A percentile compares a stretch with the other conserved stretches of the same genome.
Conservation (phyloP, 2,888 invertebrate species). For the Acheta domesticus region DNA sequence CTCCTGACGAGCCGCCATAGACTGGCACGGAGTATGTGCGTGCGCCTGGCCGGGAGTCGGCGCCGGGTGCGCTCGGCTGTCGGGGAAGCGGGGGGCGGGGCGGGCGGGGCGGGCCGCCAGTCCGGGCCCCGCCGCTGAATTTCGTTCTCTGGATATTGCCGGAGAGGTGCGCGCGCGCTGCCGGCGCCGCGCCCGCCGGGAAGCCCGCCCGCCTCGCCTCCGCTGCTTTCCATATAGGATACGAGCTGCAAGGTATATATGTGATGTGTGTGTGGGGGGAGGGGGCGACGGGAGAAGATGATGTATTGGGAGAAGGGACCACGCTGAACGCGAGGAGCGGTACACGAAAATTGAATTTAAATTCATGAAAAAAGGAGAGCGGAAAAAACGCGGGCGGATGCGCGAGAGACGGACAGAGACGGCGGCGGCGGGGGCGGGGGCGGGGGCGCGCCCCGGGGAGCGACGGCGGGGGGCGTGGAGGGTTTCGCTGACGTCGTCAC, state of each 20-base stretch:
- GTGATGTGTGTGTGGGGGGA: constrained; percentile 26
- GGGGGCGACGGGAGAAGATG: constrained; percentile 29
- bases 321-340: constrained; percentile 27
- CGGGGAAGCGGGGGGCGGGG: no score
- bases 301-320: constrained; percentile 35
- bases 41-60: no score
- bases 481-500: constrained; percentile 3
- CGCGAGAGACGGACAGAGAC: neutral
- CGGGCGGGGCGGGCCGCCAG: no score
- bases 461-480: neutral
- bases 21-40: no score
- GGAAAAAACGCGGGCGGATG: neutral
- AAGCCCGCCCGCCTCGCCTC: neutral
- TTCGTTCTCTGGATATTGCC: constrained; percentile 25
- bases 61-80: no score
- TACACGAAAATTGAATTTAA: constrained; percentile 38
- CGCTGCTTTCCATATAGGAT: constrained; percentile 26
- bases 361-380: constrained; percentile 34
- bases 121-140: neutral
- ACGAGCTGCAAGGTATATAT: constrained; percentile 22
- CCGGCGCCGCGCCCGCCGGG: neutral
- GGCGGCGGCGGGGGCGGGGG: constrained; percentile 3
- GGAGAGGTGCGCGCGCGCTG: neutral
- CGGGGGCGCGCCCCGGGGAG: neutral
- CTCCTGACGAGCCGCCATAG: no score